Base-by-base conservation (phyloP, 2,888 invertebrate species). In the Perithous albicinctus region DNA sequence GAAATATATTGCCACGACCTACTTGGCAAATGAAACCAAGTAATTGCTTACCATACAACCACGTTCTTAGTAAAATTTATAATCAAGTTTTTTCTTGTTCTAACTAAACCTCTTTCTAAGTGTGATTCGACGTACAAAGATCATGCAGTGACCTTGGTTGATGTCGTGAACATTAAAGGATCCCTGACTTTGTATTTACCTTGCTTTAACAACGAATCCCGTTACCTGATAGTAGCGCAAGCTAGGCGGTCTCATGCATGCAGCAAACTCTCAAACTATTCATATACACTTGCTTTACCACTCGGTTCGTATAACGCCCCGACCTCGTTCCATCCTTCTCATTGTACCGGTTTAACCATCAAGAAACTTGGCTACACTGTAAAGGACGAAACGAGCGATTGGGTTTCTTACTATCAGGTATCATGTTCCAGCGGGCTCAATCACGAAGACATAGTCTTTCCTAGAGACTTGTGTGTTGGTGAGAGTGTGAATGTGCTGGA, bases 331-430 rank as follows among this genome's bases (percentile, higher is more conserved):
- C 7, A 38, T 51, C 51, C 6, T 18, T 15, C 18, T 46, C 46
- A 46, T 46, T 18, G 46, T 46, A 6, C 3, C 46, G 18, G 6
- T 18, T 46, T 18, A 18, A 18, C 10, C 46, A 18, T 6, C 48
- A 38, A 1, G 48, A 12, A 38, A 26, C 48, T 48, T 48, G 3
- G 2, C 3, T 6, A 2, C 1, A 20, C 3, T 18, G 20, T 20
- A 38, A 26, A 54, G 35, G 32, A 23, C 38, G 48, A 48, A 63
- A 63, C 23, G 48, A 61, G 48, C 59, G 61, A 46, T 73, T 61
- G 18, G 48, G 61, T 61, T 73, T 20, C 72, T 46, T 61, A 63
- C 32, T 26, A n/a, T 12, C 12, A 20, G 48, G 61, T 61, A 73
- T 63, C 61, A 48, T 48, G 48, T 63, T 63, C 61, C 8, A 8